Conservation (phyloP, 2,888 invertebrate genomes). For the Deilephila porcellus region DNA sequence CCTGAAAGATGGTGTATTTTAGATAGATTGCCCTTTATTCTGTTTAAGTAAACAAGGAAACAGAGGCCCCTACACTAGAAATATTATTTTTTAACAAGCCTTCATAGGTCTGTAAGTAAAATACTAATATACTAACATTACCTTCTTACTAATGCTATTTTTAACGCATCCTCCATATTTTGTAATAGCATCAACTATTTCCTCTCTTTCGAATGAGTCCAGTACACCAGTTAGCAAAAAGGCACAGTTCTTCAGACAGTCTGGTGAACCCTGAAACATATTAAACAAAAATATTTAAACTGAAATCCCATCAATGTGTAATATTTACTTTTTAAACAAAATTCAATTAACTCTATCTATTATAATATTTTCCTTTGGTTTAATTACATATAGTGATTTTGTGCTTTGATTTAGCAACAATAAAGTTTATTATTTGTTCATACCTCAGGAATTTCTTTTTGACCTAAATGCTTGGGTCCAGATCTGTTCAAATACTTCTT, state of each 20-base stretch:
- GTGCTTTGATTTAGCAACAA: no score
- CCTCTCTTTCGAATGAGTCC: constrained; percentile 94
- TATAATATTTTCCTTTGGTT: no score
- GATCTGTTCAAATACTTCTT: constrained; percentile 90
- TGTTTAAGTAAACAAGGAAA: no score
- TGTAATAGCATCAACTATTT: constrained; percentile 89
- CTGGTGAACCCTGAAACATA: constrained; percentile 85
- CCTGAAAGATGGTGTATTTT: constrained; percentile 54
- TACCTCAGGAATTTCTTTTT: constrained; percentile 93
- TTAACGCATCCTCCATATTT: constrained; percentile 93
- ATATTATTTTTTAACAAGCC: no score
- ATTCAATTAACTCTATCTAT: no score
- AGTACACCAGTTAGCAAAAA: constrained; percentile 94
- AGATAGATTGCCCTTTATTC: no score
- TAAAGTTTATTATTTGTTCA: constrained; percentile 23
- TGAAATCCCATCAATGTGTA: neutral
- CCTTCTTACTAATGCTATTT: constrained; percentile 90
- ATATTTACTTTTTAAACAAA: no score
- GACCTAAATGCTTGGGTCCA: constrained; percentile 92
- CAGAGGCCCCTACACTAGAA: no score
- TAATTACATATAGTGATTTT: no score
- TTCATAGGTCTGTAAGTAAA: neutral
- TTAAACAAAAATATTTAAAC: neutral
- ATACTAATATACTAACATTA: constrained; percentile 48
- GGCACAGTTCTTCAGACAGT: constrained; percentile 88